Evolutionary conservation across 2,888 invertebrate species (phyloP), one percentile per base, ranked within the genome.

Genomic region (Macrosiphum euphorbiae): DNA sequence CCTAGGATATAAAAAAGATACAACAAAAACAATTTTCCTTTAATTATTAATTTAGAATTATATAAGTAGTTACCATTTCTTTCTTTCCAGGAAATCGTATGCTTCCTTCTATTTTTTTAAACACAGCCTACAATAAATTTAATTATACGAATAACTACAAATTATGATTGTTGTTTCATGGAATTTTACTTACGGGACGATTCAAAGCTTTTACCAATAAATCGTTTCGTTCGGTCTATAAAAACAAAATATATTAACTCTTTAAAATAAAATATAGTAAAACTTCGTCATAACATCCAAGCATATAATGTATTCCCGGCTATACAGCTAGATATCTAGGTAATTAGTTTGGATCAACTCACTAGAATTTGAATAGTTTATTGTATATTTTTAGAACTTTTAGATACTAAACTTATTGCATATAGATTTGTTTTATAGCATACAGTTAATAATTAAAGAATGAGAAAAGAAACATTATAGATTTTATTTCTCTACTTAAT

Each of bases 141-240:
- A 52, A 78, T 78, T 10, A 50, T n/a, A 87, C 35, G 5, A 24
- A 50, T 24, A 88, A 52, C 1, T 11, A 24, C 0, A 35, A 35
- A 35, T 78, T 1, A 52, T 52, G 35, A 35, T 52, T 26, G 35
- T 35, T 35, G 35, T 35, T 88, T 35, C 88, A 26, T 52, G 52
- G 0, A 87, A 50, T 50, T n/a, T 87, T n/a, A 52, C 88, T 88
- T 88, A 88, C 88, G 10, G 88, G 88, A 88, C 88, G 50, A 24
- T 88, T 35, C 52, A 88, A 88, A 13, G 11, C 35, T 88, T 52
- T 88, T 55, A 35, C 24, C 35, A 88, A 35, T 52, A 88, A 35
- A 55, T 88, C 26, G 52, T 88, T 88, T 35, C 88, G 52, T 52
- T 88, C 52, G 24, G 50, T 88, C 88, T 88, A 35, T 50, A 88